Evolutionary conservation across 2,888 invertebrate species (phyloP).

Genomic region (Tillus elongatus): DNA sequence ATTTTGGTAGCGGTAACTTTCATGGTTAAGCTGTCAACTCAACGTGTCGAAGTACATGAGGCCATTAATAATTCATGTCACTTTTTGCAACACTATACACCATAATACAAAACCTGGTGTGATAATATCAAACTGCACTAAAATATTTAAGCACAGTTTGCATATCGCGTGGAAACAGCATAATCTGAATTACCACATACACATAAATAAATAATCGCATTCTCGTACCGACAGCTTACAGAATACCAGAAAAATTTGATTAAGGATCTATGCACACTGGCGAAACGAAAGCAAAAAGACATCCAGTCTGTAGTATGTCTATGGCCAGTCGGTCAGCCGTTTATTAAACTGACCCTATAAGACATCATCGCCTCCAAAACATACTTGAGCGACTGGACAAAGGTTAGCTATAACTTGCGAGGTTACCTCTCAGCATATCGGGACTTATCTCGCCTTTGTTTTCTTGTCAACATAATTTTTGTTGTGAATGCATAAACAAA

Average conservation of each 20-base stretch:
- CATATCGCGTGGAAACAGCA: constrained; percentile 21
- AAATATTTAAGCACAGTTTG: too few species aligned
- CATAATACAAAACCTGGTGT: too few species aligned
- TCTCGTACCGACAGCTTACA: constrained; percentile 39
- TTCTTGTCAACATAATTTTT: constrained; percentile 46
- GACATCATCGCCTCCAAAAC: constrained; percentile 5
- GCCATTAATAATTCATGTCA: too few species aligned
- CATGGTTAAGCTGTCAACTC: too few species aligned
- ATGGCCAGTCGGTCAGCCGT: constrained; percentile 34
- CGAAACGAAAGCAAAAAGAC: constrained; percentile 37
- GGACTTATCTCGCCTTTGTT: constrained; percentile 45
- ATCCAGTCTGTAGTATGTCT: constrained; percentile 42
- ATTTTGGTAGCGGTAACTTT: too few species aligned
- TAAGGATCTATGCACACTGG: constrained; percentile 41
- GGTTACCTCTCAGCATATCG: constrained; percentile 42
- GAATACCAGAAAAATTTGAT: constrained; percentile 43
- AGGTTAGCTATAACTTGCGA: constrained; percentile 44
- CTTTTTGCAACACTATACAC: too few species aligned
- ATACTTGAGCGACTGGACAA: constrained; percentile 32
- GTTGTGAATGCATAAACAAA: constrained; percentile 45
- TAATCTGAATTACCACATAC: constrained; percentile 33
- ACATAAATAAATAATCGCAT: constrained; percentile 34
- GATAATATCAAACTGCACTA: too few species aligned
- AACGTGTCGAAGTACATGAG: too few species aligned
- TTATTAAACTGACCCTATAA: background rate